Conservation (phyloP, 2,113 vertebrate genomes). For the Myrmecophaga tridactyla region DNA sequence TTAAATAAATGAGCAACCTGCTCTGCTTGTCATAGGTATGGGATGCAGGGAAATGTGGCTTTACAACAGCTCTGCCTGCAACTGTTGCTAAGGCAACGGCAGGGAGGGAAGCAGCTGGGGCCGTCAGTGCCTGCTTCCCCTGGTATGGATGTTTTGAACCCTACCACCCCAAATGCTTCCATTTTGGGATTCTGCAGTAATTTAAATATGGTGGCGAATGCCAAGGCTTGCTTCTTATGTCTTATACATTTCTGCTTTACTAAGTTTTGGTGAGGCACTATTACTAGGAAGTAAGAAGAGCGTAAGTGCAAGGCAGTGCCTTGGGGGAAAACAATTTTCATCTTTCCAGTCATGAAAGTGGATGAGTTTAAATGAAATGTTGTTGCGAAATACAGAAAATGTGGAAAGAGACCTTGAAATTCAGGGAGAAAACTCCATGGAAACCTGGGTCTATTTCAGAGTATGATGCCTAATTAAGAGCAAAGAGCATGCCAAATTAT, state of each 20-base stretch:
- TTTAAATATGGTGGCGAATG: not conserved
- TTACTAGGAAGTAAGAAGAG: not conserved
- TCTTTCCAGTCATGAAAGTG: not conserved
- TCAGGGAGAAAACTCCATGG: conserved; percentile 20
- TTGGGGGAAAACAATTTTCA: not conserved
- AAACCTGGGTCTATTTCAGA: conserved; percentile 5
- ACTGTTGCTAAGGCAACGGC: conserved; percentile 59
- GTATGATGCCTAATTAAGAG: conserved; percentile 54
- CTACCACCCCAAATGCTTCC: not conserved
- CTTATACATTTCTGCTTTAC: conserved; percentile 4
- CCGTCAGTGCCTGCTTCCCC: not conserved
- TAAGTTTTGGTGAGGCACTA: not conserved
- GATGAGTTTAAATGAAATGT: not conserved
- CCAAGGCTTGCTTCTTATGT: conserved; percentile 9
- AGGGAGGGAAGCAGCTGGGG: not conserved
- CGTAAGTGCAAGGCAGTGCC: not conserved
- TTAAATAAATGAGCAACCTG: conserved; percentile 57
- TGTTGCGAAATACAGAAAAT: not conserved
- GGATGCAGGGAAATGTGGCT: conserved; percentile 18
- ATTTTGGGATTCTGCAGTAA: not conserved
- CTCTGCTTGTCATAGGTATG: conserved; percentile 27
- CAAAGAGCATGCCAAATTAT: conserved; percentile 46
- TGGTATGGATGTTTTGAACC: not conserved
- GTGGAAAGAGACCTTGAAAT: conserved; percentile 8
- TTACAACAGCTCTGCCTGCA: no score